Base-by-base conservation (phyloP, 2,797 vertebrate species). In the Eleutherodactylus coqui region DNA sequence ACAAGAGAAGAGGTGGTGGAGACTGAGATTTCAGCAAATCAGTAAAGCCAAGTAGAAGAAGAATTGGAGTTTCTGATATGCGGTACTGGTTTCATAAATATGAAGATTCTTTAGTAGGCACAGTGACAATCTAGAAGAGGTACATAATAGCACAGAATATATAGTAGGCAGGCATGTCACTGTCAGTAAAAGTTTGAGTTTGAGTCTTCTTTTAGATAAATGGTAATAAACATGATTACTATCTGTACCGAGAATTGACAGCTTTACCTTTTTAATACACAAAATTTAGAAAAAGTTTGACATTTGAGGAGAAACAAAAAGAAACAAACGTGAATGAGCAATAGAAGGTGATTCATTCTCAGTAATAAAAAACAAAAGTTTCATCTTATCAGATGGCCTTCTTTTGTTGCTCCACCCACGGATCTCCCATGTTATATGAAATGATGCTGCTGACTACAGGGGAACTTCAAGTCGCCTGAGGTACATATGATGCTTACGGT, bases 391-490 rank as follows among this genome's bases (percentile, higher is more conserved):
- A 69, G 38, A 67, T 75, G 34, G 29, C 55, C 41, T 36, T 72
- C 55, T 67, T 82, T 82, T 62, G 32, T 75, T 64, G 29, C 9
- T 58, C 75, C 49, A 27, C 85, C 75, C 62, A 79, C 85, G 36
- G 36, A 73, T 78, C 75, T 83, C 75, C 75, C 62, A 87, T 83
- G 75, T 83, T 72, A 24, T 62, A 47, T 17, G 29, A 43, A 34
- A 45, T 53, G 24, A 55, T 76, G 45, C 41, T 77, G 85, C 67
- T 87, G 67, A 81, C 73, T 70, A 47, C 16, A 51, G 78, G 16
- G 55, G 73, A 86, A 82, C 79, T 55, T 36, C 13, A 4, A n/a
- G 32, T 41, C 69, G 85, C 85, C 58, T 82, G 79, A 82, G 72
- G 70, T 87, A 32, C 0, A 2, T 73, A 82, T 14, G 19, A 21